Evolutionary conservation across 53 echinoderm and acorn worm species (phyloP).

Genomic region (Paelopatides confundens): DNA sequence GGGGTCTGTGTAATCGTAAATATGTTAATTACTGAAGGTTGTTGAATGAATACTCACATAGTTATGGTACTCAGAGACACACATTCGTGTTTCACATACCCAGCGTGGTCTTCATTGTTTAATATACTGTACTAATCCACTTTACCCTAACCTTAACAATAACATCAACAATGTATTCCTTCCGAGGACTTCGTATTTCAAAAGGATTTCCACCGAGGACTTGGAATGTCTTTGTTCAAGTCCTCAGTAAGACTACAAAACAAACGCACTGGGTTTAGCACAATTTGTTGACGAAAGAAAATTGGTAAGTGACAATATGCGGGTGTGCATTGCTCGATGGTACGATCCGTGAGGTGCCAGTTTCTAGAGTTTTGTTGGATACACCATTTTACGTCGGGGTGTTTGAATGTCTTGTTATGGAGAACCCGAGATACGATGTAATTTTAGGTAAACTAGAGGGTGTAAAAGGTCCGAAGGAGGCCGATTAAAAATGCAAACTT

Average conservation of each 20-base stretch:
- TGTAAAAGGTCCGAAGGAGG: conserved; percentile 48
- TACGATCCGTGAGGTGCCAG: conserved; percentile 53
- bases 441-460: conserved; percentile 66
- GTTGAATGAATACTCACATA: not conserved
- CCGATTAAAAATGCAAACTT: conserved; percentile 19
- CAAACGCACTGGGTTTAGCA: too few relatives aligned
- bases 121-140: too few relatives aligned
- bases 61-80: conserved; percentile 63
- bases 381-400: conserved; percentile 65
- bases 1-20: conserved; percentile 29
- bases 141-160: too few relatives aligned
- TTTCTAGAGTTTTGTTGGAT: conserved; percentile 40
- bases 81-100: conserved; percentile 62
- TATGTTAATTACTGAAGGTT: conserved; percentile 56
- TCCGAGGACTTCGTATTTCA: too few relatives aligned
- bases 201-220: too few relatives aligned
- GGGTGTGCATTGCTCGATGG: conserved; percentile 66
- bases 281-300: conserved; percentile 44
- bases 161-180: too few relatives aligned
- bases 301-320: conserved; percentile 25
- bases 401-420: conserved; percentile 63
- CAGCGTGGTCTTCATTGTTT: too few relatives aligned
- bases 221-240: too few relatives aligned
- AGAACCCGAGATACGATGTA: conserved; percentile 59
- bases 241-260: too few relatives aligned